A percentile compares a stretch with the other conserved stretches of the same genome.
These are phyloP conservation scores for Hybos culiciformis DNA, from an alignment of 2,888 invertebrate species.

Conservation along the genomic window DNA sequence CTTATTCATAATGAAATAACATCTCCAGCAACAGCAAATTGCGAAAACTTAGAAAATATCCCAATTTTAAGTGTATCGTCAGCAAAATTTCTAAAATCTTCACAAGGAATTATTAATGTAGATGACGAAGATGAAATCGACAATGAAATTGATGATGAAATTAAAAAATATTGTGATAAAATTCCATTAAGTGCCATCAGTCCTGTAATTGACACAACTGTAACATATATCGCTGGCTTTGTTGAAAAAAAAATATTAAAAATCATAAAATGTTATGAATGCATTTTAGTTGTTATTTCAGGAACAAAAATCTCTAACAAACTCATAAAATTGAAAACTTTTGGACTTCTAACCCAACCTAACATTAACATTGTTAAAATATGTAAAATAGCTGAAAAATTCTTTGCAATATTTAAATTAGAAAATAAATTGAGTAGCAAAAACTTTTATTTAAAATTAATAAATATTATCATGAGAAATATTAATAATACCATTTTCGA, in stretches of 20 bases:
- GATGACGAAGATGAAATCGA: background rate
- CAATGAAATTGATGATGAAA: background rate
- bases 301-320: background rate
- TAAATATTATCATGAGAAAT: too few species aligned
- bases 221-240: background rate
- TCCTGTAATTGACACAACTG: background rate
- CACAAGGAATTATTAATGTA: too few species aligned
- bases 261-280: background rate
- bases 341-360: too few species aligned
- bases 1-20: slow-evolving; percentile 2
- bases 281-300: too few species aligned
- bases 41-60: background rate
- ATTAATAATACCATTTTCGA: too few species aligned
- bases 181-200: background rate
- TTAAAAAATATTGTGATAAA: background rate
- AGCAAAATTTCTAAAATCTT: too few species aligned
- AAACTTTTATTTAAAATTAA: too few species aligned
- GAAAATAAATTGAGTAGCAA: too few species aligned
- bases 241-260: background rate
- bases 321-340: too few species aligned
- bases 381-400: too few species aligned
- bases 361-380: too few species aligned
- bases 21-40: slow-evolving; percentile 1
- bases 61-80: background rate
- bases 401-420: too few species aligned